Evolutionary conservation across 2,888 invertebrate genomes (phyloP), one percentile per base, ranked within the genome.

Genomic region (Phragmatobia fuliginosa): DNA sequence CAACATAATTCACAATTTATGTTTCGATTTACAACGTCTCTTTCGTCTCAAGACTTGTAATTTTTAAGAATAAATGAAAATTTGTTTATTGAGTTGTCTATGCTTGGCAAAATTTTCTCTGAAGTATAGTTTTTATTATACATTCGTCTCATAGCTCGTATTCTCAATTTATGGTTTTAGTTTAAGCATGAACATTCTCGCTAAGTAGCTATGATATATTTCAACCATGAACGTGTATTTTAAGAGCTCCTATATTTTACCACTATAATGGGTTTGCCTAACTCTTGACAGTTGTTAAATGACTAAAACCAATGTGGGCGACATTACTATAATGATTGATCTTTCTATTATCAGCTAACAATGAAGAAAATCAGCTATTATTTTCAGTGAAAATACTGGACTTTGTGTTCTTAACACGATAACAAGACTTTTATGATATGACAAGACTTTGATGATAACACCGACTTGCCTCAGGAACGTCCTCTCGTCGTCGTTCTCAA

Each of bases 281-380:
- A 70, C 62, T 69, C 78, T 71, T 84, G 88, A 87, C 89, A 87
- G 84, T 83, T 85, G 75, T 80, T 85, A 87, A 87, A 87, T 85
- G 85, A 84, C 77, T 80, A 81, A 83, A 76, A 74, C 79, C 67
- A 58, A 81, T 83, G 89, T 90, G 88, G 89, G 89, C 83, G 90
- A 84, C 78, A 73, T 56, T 72, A 85, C 79, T 81, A 71, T 69
- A 68, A 70, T 85, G 87, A 90, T 83, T 83, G 85, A 88, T 87
- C 83, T 81, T 81, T 83, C 84, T 83, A 86, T 88, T 86, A 85
- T 21, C 38, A 25, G 6, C n/a, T n/a, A 14, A 52, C 76, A 79
- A 74, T 75, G 67, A 79, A 77, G 79, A 75, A 79, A 78, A 71
- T 68, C 72, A 75, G 74, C 72, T 74, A 79, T 77, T 80, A 81